phyloP scores from a whole-genome alignment of 2,888 invertebrate genomes.

The Sphaeridia pumilis region DNA sequence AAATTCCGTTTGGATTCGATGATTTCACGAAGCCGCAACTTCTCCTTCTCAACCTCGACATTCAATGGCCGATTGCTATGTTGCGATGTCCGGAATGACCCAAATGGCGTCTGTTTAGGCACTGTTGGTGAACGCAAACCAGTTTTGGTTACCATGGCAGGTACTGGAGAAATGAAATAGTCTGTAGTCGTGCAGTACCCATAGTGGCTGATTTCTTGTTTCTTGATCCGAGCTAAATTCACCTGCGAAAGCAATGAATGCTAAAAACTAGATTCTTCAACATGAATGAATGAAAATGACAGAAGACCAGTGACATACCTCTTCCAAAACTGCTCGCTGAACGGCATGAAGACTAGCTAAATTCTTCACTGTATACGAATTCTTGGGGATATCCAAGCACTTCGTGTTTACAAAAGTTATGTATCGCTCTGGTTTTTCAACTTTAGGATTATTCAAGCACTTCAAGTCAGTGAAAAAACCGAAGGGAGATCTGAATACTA shows the following conservation, averaged over 20 bases:
- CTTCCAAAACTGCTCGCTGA: slow-evolving; percentile 33
- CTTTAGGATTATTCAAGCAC: slow-evolving; percentile 36
- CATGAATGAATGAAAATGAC: neutral
- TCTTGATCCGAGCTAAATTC: slow-evolving; percentile 24
- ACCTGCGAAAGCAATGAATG: slow-evolving; percentile 16
- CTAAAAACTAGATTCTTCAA: neutral
- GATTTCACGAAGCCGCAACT: slow-evolving; percentile 45
- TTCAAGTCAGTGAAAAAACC: slow-evolving; percentile 62
- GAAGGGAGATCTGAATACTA: slow-evolving; percentile 77
- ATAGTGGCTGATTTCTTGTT: slow-evolving; percentile 24
- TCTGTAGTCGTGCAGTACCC: slow-evolving; percentile 20
- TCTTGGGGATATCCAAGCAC: slow-evolving; percentile 15
- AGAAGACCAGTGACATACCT: slow-evolving; percentile 17
- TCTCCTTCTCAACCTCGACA: slow-evolving; percentile 19
- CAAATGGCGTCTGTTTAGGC: neutral
- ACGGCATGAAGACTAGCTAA: slow-evolving; percentile 26
- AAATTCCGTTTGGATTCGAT: slow-evolving; percentile 59
- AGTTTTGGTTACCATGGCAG: neutral
- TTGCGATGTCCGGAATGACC: neutral
- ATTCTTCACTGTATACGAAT: slow-evolving; percentile 29
- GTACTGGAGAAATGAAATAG: neutral
- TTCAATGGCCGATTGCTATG: slow-evolving; percentile 5
- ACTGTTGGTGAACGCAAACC: slow-evolving; percentile 4
- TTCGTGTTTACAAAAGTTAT: slow-evolving; percentile 13
- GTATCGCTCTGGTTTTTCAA: slow-evolving; percentile 16